phyloP scores from a whole-genome alignment of 2,113 vertebrate species.

The Arothron firmamentum region DNA sequence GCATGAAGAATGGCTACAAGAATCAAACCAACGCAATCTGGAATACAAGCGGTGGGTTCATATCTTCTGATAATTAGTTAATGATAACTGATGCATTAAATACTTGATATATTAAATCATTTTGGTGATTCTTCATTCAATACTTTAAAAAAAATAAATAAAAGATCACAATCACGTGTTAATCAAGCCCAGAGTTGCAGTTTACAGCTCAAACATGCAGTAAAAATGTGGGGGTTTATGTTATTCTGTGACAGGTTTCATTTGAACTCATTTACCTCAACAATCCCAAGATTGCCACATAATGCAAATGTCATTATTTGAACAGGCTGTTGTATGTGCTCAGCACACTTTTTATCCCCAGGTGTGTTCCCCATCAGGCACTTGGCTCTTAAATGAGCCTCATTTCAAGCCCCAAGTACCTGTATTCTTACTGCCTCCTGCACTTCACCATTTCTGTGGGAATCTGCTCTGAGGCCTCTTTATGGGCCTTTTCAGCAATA shows the following conservation, averaged over 20 bases:
- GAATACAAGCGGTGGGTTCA: slow-evolving; percentile 79
- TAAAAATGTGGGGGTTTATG: background rate
- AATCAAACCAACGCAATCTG: slow-evolving; percentile 72
- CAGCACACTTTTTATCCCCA: slow-evolving; percentile 43
- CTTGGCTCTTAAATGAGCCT: slow-evolving; percentile 37
- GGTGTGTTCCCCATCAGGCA: slow-evolving; percentile 24
- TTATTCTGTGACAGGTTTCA: background rate
- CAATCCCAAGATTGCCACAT: slow-evolving; percentile 13
- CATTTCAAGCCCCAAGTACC: slow-evolving; percentile 43
- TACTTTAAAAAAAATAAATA: too few species aligned
- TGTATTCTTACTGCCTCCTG: slow-evolving; percentile 32
- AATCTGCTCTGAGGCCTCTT: slow-evolving; percentile 35
- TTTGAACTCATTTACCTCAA: background rate
- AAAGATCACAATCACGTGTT: background rate
- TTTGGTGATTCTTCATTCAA: too few species aligned
- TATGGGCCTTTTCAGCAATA: slow-evolving; percentile 29
- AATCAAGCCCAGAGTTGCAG: too few species aligned
- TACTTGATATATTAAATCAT: background rate
- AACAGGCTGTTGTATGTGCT: slow-evolving; percentile 45
- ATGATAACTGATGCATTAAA: background rate
- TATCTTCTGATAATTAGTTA: background rate
- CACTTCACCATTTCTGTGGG: slow-evolving; percentile 50
- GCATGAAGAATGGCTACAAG: slow-evolving; percentile 73
- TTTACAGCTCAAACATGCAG: background rate
- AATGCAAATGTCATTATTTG: slow-evolving; percentile 28